Conservation (phyloP, 64 coral and sea anemone species). For the Montipora capricornis region DNA sequence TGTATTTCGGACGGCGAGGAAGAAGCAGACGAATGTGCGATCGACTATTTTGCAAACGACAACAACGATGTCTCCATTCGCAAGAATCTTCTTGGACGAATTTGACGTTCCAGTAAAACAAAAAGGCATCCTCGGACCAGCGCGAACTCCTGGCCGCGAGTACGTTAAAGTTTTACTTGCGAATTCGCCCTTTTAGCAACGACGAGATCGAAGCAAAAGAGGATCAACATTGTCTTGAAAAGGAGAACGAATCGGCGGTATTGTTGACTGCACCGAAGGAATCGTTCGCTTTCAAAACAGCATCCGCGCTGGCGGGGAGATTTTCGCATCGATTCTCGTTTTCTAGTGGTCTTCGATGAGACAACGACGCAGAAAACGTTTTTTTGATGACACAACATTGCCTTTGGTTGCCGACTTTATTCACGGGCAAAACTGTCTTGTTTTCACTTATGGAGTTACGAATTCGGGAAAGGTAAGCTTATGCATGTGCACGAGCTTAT, state of each 20-base stretch:
- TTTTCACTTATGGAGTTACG: too few relatives aligned
- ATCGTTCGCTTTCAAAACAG: constrained; percentile 95
- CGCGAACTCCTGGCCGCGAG: constrained; percentile 74
- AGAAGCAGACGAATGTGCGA: constrained; percentile 3
- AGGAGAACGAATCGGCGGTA: constrained; percentile 69
- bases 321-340: constrained; percentile 97
- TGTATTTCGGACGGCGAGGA: constrained; percentile 66
- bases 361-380: constrained; percentile 90
- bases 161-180: constrained; percentile 90
- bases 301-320: constrained; percentile 81
- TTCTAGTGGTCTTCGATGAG: constrained; percentile 77
- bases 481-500: too few relatives aligned
- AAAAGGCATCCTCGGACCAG: constrained; percentile 20
- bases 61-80: constrained; percentile 76
- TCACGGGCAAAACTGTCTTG: too few relatives aligned
- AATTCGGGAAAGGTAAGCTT: too few relatives aligned
- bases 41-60: background rate
- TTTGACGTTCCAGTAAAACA: constrained; percentile 62
- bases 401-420: too few relatives aligned
- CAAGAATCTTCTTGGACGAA: constrained; percentile 90
- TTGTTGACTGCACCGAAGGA: constrained; percentile 86
- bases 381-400: too few relatives aligned
- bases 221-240: constrained; percentile 83
- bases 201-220: constrained; percentile 67
- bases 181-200: constrained; percentile 84